These are phyloP conservation scores for Urosaurus nigricauda DNA, from an alignment of 2,797 vertebrate species.

Conservation along the genomic window DNA sequence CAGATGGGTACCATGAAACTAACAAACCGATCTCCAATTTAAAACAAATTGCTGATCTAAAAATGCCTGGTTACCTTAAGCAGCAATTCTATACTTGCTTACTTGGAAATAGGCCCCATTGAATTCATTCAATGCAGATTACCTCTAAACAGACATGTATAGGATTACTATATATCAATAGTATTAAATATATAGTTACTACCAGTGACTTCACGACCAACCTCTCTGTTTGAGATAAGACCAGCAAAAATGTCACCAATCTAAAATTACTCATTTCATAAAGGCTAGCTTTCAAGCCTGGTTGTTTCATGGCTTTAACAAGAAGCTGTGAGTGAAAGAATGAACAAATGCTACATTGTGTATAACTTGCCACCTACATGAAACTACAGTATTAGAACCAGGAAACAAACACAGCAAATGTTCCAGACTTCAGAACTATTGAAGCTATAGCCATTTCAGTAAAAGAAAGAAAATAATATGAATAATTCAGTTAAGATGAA, in stretches of 20 bases:
- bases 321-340: not conserved
- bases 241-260: not conserved
- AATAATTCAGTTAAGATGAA: constrained; percentile 11
- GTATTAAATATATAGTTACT: not conserved
- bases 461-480: not conserved
- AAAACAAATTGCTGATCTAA: not conserved
- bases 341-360: constrained; percentile 16
- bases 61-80: not conserved
- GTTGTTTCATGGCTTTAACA: constrained; percentile 15
- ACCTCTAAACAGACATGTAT: not conserved
- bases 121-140: not conserved
- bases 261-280: not conserved
- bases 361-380: constrained; percentile 36
- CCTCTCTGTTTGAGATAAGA: not conserved
- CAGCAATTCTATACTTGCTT: not conserved
- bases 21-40: not conserved
- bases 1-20: not conserved
- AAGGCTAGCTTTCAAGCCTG: not conserved
- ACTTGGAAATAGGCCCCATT: not conserved
- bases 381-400: constrained; percentile 46
- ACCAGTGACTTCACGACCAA: not conserved
- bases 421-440: constrained; percentile 7
- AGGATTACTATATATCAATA: not conserved
- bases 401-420: constrained; percentile 46
- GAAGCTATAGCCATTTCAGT: not conserved